Conservation (phyloP, 2,888 invertebrate genomes). For the Temnothorax ravouxi region DNA sequence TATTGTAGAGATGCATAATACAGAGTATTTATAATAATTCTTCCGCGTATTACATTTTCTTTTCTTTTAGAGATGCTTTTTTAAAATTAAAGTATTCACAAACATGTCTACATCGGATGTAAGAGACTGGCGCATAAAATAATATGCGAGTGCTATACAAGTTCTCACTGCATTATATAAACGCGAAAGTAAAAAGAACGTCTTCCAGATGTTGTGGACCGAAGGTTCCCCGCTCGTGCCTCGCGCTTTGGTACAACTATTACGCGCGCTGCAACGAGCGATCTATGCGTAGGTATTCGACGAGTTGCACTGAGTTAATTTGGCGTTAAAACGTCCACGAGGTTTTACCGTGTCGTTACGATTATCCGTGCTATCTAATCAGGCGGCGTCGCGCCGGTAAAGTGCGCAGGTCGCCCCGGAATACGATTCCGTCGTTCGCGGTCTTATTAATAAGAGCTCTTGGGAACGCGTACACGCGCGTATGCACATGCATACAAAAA, state of each 20-base stretch:
- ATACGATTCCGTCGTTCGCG: slow-evolving; percentile 58
- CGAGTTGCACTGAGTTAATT: slow-evolving; percentile 31
- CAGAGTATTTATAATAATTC: neutral
- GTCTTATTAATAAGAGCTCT: slow-evolving; percentile 53
- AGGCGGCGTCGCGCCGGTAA: slow-evolving; percentile 28
- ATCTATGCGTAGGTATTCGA: neutral
- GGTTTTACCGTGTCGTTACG: slow-evolving; percentile 24
- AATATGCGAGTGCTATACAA: neutral
- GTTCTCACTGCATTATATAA: neutral
- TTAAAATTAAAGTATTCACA: neutral
- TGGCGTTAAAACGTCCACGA: slow-evolving; percentile 42
- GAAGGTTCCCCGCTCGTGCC: neutral
- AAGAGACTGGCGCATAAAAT: neutral
- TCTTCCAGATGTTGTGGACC: neutral
- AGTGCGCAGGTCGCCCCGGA: slow-evolving; percentile 56
- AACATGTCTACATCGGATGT: neutral
- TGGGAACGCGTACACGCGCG: neutral
- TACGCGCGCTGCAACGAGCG: neutral
- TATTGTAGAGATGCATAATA: neutral
- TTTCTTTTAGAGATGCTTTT: neutral
- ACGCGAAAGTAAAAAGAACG: neutral
- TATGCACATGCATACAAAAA: neutral
- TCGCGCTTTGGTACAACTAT: neutral
- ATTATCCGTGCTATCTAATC: slow-evolving; percentile 56
- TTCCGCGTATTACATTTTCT: neutral